These are phyloP conservation scores for Caenorhabditis sp. DNA, from an alignment of 2,888 invertebrate genomes.

Conservation along the genomic window DNA sequence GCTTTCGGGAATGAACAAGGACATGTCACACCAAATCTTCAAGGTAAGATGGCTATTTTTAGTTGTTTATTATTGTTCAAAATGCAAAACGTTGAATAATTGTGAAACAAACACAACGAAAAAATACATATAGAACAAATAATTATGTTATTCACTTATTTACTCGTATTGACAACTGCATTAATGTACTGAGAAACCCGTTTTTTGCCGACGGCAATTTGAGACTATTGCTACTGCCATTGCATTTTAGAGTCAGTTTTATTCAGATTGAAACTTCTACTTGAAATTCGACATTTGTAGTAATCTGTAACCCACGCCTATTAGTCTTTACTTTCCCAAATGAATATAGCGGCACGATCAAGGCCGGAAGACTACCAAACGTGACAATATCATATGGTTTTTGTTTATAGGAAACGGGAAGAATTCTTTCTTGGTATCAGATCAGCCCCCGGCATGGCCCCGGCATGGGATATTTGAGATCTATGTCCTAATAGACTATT, in stretches of 20 bases:
- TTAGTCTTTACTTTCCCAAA: not conserved
- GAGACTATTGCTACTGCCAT: not conserved
- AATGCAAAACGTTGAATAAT: too few relatives aligned
- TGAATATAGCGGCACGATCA: conserved; percentile 26
- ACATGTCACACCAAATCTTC: conserved; percentile 71
- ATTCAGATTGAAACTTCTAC: not conserved
- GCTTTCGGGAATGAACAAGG: conserved; percentile 73
- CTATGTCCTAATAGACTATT: conserved; percentile 4
- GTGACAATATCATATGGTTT: conserved; percentile 25
- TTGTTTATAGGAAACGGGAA: conserved; percentile 6
- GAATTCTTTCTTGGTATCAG: not conserved
- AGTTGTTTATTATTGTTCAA: too few relatives aligned
- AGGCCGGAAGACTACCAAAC: conserved; percentile 13
- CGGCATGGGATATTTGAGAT: conserved; percentile 3
- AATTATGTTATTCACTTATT: not conserved
- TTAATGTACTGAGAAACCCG: conserved; percentile 4
- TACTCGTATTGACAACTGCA: not conserved
- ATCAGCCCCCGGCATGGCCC: too few relatives aligned
- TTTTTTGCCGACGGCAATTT: not conserved
- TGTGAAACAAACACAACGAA: too few relatives aligned
- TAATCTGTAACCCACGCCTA: conserved; percentile 16
- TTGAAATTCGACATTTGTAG: not conserved
- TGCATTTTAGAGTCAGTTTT: not conserved
- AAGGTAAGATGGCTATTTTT: conserved; percentile 73
- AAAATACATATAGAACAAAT: too few relatives aligned